Conservation (phyloP, 2,113 vertebrate genomes). For the Coreoperca whiteheadi region DNA sequence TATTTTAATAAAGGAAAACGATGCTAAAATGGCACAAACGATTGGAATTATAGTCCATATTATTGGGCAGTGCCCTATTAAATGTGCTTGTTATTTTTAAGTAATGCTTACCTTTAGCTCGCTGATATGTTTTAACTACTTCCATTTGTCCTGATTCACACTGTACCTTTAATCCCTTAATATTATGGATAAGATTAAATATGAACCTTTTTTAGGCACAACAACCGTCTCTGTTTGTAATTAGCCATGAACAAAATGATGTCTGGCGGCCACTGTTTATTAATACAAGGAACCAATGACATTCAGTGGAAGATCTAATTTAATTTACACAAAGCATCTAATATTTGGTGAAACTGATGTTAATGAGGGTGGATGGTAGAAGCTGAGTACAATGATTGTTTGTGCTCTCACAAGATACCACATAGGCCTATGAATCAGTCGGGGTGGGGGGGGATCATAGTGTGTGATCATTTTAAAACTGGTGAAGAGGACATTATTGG, state of each 20-base stretch:
- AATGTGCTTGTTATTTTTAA: neutral
- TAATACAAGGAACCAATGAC: too few species aligned
- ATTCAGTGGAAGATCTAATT: neutral
- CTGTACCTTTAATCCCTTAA: slow-evolving; percentile 5
- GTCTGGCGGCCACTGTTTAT: neutral
- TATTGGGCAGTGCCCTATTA: neutral
- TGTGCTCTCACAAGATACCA: neutral
- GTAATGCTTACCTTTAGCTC: neutral
- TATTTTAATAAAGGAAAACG: neutral
- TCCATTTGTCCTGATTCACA: neutral
- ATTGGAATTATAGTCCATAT: neutral
- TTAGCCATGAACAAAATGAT: neutral
- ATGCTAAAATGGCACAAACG: neutral
- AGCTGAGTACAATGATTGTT: neutral
- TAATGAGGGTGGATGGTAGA: neutral
- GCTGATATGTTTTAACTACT: too few species aligned
- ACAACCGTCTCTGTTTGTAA: neutral
- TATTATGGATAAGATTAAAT: neutral
- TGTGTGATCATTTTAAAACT: neutral
- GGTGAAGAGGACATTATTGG: neutral
- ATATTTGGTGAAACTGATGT: slow-evolving; percentile 2
- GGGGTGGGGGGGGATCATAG: neutral
- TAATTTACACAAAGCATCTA: neutral
- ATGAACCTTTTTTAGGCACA: neutral
- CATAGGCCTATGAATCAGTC: neutral